Evolutionary conservation across 2,888 invertebrate genomes (phyloP).

Genomic region (Axea sp.): DNA sequence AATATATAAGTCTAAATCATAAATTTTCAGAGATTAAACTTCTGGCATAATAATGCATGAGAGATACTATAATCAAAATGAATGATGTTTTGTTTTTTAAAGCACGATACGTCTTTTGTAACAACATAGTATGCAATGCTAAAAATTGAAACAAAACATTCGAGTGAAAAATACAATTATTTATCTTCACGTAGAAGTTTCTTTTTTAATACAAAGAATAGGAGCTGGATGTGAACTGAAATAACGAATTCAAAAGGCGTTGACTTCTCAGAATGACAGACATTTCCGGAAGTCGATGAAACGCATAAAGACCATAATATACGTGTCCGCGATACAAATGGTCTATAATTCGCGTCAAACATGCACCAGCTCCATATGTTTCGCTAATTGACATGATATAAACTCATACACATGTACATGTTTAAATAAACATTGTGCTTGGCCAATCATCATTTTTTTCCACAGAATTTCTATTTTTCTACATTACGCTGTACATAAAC

Average conservation of each 20-base stretch:
- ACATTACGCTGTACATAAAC: constrained; percentile 18
- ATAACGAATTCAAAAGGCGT: constrained; percentile 63
- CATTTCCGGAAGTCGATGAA: constrained; percentile 65
- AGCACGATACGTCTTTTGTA: constrained; percentile 47
- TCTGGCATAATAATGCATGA: constrained; percentile 33
- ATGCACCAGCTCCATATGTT: constrained; percentile 61
- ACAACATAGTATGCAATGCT: constrained; percentile 42
- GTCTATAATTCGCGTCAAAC: constrained; percentile 63
- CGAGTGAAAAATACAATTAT: constrained; percentile 48
- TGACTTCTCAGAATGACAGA: constrained; percentile 63
- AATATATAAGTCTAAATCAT: constrained; percentile 22
- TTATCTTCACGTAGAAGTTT: constrained; percentile 46
- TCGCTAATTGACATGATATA: constrained; percentile 60
- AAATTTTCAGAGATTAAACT: constrained; percentile 41
- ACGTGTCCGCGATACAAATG: constrained; percentile 64
- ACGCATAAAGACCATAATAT: constrained; percentile 64
- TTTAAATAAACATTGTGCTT: constrained; percentile 58
- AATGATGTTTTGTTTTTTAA: constrained; percentile 49
- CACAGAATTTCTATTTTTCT: constrained; percentile 14
- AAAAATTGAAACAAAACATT: constrained; percentile 55
- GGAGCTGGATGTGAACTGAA: constrained; percentile 59
- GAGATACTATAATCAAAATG: constrained; percentile 49
- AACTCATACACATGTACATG: constrained; percentile 52
- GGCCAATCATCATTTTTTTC: constrained; percentile 55
- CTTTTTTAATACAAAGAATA: constrained; percentile 50